A percentile compares a stretch with the other conserved stretches of the same genome.
These are phyloP conservation scores for Pararge aegeria DNA, from an alignment of 1,140 invertebrate species.

Conservation along the genomic window DNA sequence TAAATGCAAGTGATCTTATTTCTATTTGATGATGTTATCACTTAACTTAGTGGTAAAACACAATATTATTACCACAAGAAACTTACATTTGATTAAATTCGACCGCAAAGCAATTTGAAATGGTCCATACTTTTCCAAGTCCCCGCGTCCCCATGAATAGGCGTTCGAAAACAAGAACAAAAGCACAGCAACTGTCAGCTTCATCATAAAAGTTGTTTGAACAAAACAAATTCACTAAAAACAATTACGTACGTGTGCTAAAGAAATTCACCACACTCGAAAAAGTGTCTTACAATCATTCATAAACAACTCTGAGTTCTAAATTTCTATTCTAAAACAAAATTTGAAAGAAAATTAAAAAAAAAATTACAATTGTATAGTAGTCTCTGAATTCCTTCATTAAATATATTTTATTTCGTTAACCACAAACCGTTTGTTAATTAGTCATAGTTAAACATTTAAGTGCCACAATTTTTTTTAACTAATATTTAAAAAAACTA, in stretches of 20 bases:
- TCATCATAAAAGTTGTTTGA: conserved; percentile 24
- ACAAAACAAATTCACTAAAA: neutral
- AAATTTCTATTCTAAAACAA: neutral
- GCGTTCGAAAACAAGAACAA: conserved; percentile 34
- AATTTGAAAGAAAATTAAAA: neutral
- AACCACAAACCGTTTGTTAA: too few species aligned
- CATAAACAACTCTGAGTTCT: neutral
- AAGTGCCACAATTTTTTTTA: too few species aligned
- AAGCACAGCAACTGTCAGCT: conserved; percentile 24
- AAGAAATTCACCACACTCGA: too few species aligned
- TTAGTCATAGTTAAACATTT: too few species aligned
- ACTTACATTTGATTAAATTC: conserved; percentile 68
- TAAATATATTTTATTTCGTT: too few species aligned
- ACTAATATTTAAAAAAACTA: too few species aligned
- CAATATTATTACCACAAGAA: neutral
- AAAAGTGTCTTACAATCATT: too few species aligned
- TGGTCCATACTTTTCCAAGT: conserved; percentile 65
- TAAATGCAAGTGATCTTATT: too few species aligned
- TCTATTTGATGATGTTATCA: too few species aligned
- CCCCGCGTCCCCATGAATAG: conserved; percentile 45
- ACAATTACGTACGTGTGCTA: neutral
- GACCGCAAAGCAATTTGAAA: conserved; percentile 56
- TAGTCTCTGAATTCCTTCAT: too few species aligned
- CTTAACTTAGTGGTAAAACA: too few species aligned
- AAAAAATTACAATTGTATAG: too few species aligned